Base-by-base conservation (phyloP, 2,113 vertebrate genomes). In the Motacilla tschutschensis region DNA sequence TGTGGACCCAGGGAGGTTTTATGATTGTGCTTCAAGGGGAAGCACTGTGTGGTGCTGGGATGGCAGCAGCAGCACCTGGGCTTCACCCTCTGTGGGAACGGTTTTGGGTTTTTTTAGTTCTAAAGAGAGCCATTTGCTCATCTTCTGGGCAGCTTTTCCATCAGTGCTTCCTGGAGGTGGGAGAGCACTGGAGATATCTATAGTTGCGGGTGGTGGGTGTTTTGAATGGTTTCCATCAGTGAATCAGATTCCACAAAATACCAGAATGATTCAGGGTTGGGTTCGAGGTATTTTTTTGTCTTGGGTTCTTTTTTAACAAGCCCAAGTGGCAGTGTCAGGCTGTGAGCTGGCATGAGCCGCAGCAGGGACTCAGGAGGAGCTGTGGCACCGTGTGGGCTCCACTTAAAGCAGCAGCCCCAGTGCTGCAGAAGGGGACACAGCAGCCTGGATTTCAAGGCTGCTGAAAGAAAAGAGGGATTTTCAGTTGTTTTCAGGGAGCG, bases 221-320 rank as follows among this genome's bases (percentile, higher is more conserved):
- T 87, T 84, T 82, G 89, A 83, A 88, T 87, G 67, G 78, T 88
- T 94, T 94, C 91, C 93, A 91, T 88, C 83, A 55, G 80, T 93
- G 91, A 92, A 91, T 91, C 89, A 94, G 86, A 81, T 87, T 69
- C 85, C 83, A 60, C 50, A 71, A 74, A 88, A 79, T 65, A 83
- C 59, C 67, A 44, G 57, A 79, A 38, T 29, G 25, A 60, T 82
- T 80, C 69, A 51, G 67, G 50, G 38, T 44, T 87, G 55, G 33
- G 16, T 9, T 72, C 5, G 2, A 36, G 20, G 6, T 36, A 5
- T 19, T 47, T 76, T 67, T 40, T n/a, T 33, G 33, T 46, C 25
- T 31, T 63, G 48, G 22, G 35, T 33, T 71, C 48, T 84, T 85
- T 86, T 59, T 55, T 35, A 58, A 38, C 46, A 8, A 71, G 31